Percentiles rank a stretch among this genome's conserved stretches.
phyloP scores from a whole-genome alignment of 1,140 invertebrate genomes.

The Camponotus pennsylvanicus region DNA sequence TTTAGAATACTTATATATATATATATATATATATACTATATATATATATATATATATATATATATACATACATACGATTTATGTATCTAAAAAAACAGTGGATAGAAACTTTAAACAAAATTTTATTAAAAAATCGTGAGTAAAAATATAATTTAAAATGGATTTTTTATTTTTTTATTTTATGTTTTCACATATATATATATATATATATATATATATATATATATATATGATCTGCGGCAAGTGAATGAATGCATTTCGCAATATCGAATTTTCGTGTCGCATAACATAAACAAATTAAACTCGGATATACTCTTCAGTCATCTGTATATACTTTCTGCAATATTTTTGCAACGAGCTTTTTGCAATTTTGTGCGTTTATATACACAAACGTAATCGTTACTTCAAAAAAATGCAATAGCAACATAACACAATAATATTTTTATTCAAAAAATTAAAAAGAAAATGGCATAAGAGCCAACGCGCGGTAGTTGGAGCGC shows the following conservation, averaged over 20 bases:
- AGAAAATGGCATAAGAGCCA: no score
- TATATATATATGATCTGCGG: background rate
- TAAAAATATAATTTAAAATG: constrained; percentile 20
- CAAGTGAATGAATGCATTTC: constrained; percentile 7
- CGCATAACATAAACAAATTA: constrained; percentile 26
- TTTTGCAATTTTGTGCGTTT: background rate
- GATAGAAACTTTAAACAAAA: background rate
- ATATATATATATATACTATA: background rate
- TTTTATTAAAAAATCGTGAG: background rate
- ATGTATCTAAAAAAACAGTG: background rate
- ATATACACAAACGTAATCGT: background rate
- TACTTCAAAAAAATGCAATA: background rate
- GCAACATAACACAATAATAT: background rate
- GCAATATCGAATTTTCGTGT: constrained; percentile 22
- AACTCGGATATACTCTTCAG: constrained; percentile 6
- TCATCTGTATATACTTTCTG: background rate
- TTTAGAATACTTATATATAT: background rate
- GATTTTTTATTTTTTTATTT: constrained; percentile 31
- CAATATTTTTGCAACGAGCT: background rate
- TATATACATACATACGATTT: background rate
- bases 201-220: no score
- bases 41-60: background rate
- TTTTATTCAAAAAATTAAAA: no score
- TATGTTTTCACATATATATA: background rate
- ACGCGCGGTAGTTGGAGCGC: no score